Percentiles rank a stretch among this genome's conserved stretches.
phyloP scores from a whole-genome alignment of 2,113 vertebrate species.

The Nipponia nippon region DNA sequence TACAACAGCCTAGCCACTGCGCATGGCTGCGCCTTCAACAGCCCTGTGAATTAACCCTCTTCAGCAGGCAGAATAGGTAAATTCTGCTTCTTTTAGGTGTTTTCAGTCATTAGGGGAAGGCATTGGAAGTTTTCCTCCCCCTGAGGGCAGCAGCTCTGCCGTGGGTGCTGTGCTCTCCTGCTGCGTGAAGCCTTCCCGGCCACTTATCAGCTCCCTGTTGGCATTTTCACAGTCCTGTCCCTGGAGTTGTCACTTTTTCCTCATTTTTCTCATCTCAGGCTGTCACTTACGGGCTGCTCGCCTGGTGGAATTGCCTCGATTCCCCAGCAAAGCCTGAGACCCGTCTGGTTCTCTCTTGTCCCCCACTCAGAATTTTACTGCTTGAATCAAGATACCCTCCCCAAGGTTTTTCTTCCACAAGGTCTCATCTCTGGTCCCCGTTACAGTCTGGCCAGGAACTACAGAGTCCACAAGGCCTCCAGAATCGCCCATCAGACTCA shows the following conservation, averaged over 20 bases:
- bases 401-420: not conserved
- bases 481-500: not conserved
- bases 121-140: not conserved
- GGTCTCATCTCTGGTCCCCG: not conserved
- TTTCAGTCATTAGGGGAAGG: not conserved
- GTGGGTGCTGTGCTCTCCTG: not conserved
- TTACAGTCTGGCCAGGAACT: not conserved
- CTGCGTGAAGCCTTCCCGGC: not conserved
- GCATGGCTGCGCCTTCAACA: not conserved
- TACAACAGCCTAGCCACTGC: not conserved
- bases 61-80: fast-evolving
- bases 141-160: fast-evolving
- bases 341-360: not conserved
- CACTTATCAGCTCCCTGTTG: not conserved
- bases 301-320: fast-evolving
- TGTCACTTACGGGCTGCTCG: fast-evolving
- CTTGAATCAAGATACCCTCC: not conserved
- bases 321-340: not conserved
- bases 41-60: not conserved
- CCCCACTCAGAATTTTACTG: not conserved
- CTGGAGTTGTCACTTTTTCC: not conserved
- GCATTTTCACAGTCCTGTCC: not conserved
- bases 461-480: not conserved
- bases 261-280: not conserved
- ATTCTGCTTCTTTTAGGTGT: not conserved